A percentile compares a stretch with the other conserved stretches of the same genome.
Evolutionary conservation across 2,888 invertebrate genomes (phyloP).

Genomic region (Boloria selene): DNA sequence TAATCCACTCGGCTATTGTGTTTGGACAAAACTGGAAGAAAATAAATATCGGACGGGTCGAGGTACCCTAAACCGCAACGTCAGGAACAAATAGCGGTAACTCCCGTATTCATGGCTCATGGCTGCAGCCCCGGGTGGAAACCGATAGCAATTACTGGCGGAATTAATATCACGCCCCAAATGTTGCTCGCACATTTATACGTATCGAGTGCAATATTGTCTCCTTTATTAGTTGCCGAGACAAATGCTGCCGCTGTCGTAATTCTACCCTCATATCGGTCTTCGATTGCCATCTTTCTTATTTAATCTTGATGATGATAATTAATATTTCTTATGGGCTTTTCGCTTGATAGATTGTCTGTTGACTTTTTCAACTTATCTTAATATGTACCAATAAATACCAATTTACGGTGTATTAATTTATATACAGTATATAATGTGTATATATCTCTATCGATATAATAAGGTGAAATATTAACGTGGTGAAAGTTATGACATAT

Average conservation of each 20-base stretch:
- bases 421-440: neutral
- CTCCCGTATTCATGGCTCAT: conserved; percentile 81
- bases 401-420: neutral
- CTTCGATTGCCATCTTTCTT: conserved; percentile 72
- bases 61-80: conserved; percentile 79
- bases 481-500: no score
- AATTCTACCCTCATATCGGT: conserved; percentile 68
- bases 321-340: conserved; percentile 67
- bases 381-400: neutral
- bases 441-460: no score
- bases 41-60: conserved; percentile 74
- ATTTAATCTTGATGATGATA: conserved; percentile 72
- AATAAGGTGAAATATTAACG: no score
- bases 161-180: conserved; percentile 82
- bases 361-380: neutral
- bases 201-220: conserved; percentile 82
- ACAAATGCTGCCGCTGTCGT: conserved; percentile 74
- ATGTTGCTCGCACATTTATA: conserved; percentile 81
- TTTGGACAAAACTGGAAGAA: conserved; percentile 75
- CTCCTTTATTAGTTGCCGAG: conserved; percentile 80
- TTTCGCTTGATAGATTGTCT: conserved; percentile 23
- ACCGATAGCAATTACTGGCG: conserved; percentile 81
- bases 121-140: conserved; percentile 77
- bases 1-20: conserved; percentile 68
- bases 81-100: conserved; percentile 82